Percentiles rank a stretch among this genome's conserved stretches.
These are phyloP conservation scores for Pachycephus smyrnensis DNA, from an alignment of 2,888 invertebrate species.

Conservation along the genomic window DNA sequence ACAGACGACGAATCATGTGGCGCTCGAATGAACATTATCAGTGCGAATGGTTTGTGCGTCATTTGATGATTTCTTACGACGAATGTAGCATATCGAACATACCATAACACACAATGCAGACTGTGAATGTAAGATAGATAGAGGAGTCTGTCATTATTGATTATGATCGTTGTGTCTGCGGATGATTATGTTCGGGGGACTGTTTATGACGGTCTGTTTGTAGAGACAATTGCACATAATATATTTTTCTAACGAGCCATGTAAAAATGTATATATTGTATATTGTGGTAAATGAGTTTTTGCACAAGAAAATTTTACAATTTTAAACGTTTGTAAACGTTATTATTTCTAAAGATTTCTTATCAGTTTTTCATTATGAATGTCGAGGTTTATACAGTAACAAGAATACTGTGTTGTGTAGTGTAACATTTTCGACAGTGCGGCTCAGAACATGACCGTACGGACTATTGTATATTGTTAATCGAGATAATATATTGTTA, in stretches of 20 bases:
- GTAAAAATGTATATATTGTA: constrained; percentile 61
- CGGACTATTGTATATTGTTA: constrained; percentile 39
- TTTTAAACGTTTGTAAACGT: constrained; percentile 53
- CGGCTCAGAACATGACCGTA: background rate
- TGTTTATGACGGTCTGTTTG: background rate
- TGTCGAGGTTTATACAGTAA: background rate
- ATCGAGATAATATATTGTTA: constrained; percentile 47
- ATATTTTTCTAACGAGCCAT: constrained; percentile 58
- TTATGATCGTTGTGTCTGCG: background rate
- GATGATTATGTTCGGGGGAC: background rate
- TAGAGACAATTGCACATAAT: constrained; percentile 13
- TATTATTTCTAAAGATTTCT: constrained; percentile 16
- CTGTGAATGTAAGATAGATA: background rate
- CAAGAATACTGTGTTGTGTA: background rate
- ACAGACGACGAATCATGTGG: constrained; percentile 54
- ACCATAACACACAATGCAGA: background rate
- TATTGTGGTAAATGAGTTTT: constrained; percentile 56
- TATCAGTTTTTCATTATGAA: background rate
- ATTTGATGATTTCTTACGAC: background rate
- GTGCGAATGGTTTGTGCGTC: background rate
- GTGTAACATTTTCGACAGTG: background rate
- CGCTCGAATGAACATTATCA: constrained; percentile 50
- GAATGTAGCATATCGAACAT: background rate
- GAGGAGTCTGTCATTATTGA: background rate
- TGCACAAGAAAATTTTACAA: constrained; percentile 59